Base-by-base conservation (phyloP, 2,888 invertebrate genomes). In the Bellardia pandia region DNA sequence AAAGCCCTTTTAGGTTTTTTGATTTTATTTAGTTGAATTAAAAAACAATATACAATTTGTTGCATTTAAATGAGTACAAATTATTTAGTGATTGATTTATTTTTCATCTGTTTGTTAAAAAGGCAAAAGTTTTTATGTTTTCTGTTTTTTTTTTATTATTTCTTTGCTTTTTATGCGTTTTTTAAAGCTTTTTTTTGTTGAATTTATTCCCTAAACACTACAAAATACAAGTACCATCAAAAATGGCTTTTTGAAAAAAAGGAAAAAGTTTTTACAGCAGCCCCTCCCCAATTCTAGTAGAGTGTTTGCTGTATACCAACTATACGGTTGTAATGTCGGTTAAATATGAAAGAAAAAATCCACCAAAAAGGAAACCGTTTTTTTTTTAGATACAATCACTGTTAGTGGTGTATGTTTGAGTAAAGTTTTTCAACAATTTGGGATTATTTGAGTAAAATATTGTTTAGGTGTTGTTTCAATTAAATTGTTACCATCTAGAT, bases 41-140 rank as follows among this genome's bases (percentile, higher is more conserved):
- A 48, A 85, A 64, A 68, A 72, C 58, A 66, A 84, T 51, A 75
- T 13, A 51, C 48, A 68, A 75, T 74, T 75, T 85, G 74, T 79
- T 74, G 69, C 75, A 80, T 80, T 69, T 56, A 85, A 85, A 79
- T 69, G 45, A 71, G 14, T 75, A 69, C 79, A 79, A 85, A 85
- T 85, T 75, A 80, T 74, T 58, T 72, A 51, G 69, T 76, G 79
- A 85, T 80, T 85, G 85, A 85, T 75, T 80, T 80, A 80, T 76
- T 80, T 64, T 69, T 60, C 14, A 51, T 75, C 13, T 66, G 74
- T 58, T 74, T 68, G 68, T 74, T 51, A 42, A 66, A 79, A 72
- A 68, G 33, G 16, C 60, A 58, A 51, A 78, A 84, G 30, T 71
- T 85, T 79, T 74, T 53, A n/a, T 72, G n/a, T 68, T 62, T 60